Base-by-base conservation (phyloP, 2,888 invertebrate species). In the Hypomecis atomaria region DNA sequence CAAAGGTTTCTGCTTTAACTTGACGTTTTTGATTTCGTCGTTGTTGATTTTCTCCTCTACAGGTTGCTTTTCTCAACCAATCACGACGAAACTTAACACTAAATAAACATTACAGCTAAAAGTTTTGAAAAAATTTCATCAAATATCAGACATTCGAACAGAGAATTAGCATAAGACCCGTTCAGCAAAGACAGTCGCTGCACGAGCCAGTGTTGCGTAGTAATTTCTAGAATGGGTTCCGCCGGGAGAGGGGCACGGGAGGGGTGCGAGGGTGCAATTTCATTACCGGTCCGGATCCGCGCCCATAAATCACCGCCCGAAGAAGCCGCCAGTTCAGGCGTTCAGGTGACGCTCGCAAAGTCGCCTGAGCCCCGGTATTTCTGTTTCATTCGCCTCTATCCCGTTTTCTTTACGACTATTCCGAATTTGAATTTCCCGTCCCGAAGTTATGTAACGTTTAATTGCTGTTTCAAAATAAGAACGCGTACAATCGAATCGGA, bases 221-320 rank as follows among this genome's bases (percentile, higher is more conserved):
- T 90, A 89, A 91, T 92, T 91, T 91, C 91, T 90, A 89, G 91
- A 91, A 92, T 90, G 89, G 91, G 84, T 89, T 85, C 81, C 71
- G 71, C 72, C 43, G 65, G 75, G 77, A 71, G 78, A 77, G 80
- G 9, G 84, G 85, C 66, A 74, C 72, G 72, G 74, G 76, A 79
- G 82, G 82, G 84, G 81, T 79, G 85, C 84, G 89, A 91, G 93
- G 93, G 90, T 92, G 92, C 93, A 91, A 92, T 91, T 89, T 93
- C 91, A 90, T 90, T 92, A 91, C 92, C 92, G 89, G 92, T 89
- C 91, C 93, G 93, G 92, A 93, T 93, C 90, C 89, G 85, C 83
- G 88, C 81, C 85, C 89, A 91, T 93, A 93, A 93, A 93, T 93
- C 93, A 93, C 92, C 90, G 87, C 85, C 93, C 93, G 93, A 94